Evolutionary conservation across 92 coral and sea anemone species (phyloP).

Genomic region (Epizoanthus scotinus): DNA sequence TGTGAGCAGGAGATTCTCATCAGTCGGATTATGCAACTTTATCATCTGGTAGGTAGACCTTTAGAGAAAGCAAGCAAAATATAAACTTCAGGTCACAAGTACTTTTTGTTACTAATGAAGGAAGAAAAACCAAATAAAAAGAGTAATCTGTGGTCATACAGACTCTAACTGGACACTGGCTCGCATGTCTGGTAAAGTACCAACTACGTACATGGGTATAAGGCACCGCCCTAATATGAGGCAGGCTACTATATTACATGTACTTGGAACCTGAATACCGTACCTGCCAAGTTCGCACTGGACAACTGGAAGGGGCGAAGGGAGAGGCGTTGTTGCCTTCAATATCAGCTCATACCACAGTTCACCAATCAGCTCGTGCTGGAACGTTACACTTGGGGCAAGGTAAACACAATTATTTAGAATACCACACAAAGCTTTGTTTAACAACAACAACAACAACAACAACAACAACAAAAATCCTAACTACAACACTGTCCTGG

Average conservation of each 20-base stretch:
- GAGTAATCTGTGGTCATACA: too few relatives aligned
- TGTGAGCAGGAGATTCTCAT: conserved; percentile 69
- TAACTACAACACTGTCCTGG: too few relatives aligned
- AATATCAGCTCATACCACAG: conserved; percentile 91
- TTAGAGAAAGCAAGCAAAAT: not conserved
- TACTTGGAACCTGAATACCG: not conserved
- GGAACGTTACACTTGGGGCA: conserved; percentile 79
- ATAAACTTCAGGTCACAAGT: not conserved
- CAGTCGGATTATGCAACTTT: conserved; percentile 91
- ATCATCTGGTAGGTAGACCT: conserved; percentile 94
- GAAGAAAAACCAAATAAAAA: too few relatives aligned
- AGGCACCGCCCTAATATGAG: too few relatives aligned
- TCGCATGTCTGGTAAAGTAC: too few relatives aligned
- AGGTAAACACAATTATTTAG: not conserved
- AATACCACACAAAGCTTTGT: too few relatives aligned
- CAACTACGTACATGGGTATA: too few relatives aligned
- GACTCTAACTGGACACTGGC: too few relatives aligned
- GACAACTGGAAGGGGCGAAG: conserved; percentile 80
- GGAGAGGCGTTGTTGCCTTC: conserved; percentile 78
- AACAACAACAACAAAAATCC: too few relatives aligned
- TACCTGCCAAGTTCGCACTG: conserved; percentile 97
- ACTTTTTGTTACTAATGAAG: not conserved
- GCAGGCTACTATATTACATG: too few relatives aligned
- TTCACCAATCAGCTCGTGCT: conserved; percentile 87
- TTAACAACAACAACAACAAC: too few relatives aligned